These are phyloP conservation scores for Notarius lentiginosus DNA, from an alignment of 2,113 vertebrate genomes.

Conservation along the genomic window DNA sequence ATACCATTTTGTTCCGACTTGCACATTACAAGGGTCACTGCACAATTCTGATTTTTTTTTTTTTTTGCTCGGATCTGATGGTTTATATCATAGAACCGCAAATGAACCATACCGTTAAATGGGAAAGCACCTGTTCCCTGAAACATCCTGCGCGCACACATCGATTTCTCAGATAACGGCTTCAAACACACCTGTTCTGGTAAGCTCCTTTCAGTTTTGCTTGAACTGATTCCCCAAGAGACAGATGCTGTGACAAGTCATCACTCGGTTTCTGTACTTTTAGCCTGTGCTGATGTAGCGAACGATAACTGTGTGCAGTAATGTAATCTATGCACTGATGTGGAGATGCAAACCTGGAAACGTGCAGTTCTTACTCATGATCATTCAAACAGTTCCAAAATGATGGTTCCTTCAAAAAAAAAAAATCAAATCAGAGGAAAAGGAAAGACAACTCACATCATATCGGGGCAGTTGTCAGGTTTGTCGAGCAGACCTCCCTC, in stretches of 20 bases:
- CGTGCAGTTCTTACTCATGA: not conserved
- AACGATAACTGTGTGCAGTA: not conserved
- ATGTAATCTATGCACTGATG: not conserved
- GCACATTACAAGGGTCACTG: not conserved
- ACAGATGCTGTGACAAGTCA: not conserved
- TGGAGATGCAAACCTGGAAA: not conserved
- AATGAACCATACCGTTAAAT: not conserved
- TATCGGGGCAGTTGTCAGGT: conserved; percentile 95
- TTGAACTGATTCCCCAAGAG: not conserved
- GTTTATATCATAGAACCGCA: not conserved
- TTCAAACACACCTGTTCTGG: not conserved
- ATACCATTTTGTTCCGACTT: not conserved
- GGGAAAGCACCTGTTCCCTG: not conserved
- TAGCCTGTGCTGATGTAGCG: not conserved
- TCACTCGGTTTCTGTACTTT: not conserved
- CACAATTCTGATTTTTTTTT: not conserved
- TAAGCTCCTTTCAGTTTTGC: not conserved
- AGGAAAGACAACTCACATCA: conserved; percentile 79
- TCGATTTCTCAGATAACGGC: not conserved
- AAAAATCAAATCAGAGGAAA: conserved; percentile 45
- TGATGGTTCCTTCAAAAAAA: not conserved
- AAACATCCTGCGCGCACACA: not conserved
- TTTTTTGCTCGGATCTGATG: not conserved
- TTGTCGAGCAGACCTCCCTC: conserved; percentile 96
- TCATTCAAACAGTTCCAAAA: not conserved